These are phyloP conservation scores for Portunus trituberculatus DNA, from an alignment of 1,140 invertebrate species.

Conservation along the genomic window DNA sequence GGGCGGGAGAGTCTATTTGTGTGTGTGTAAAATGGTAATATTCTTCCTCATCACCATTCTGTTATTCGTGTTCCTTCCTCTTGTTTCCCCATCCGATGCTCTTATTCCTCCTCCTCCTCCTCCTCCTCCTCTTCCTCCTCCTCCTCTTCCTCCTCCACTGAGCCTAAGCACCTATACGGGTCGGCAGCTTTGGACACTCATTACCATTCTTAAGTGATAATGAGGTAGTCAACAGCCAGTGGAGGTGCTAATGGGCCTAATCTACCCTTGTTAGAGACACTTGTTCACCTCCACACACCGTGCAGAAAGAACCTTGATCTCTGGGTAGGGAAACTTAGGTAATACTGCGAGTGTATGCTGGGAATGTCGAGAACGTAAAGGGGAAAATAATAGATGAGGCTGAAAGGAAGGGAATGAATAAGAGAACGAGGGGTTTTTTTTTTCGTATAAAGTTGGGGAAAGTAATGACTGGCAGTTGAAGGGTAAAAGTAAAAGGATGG, in stretches of 20 bases:
- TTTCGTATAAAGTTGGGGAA: too few relatives aligned
- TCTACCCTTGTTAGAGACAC: not conserved
- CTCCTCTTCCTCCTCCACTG: not conserved
- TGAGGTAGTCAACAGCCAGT: not conserved
- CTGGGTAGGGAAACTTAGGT: not conserved
- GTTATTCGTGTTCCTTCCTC: not conserved
- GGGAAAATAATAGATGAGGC: not conserved
- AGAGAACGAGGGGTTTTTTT: not conserved
- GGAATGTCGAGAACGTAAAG: not conserved
- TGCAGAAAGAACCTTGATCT: not conserved
- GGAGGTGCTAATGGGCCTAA: not conserved
- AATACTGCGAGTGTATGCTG: too few relatives aligned
- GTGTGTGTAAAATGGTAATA: too few relatives aligned
- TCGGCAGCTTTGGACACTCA: not conserved
- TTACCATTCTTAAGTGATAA: slow-evolving; percentile 23
- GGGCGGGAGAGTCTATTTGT: too few relatives aligned
- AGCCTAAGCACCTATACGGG: not conserved
- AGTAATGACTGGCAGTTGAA: too few relatives aligned
- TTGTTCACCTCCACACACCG: not conserved
- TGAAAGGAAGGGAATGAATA: not conserved
- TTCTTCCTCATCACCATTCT: too few relatives aligned
- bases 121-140: not conserved
- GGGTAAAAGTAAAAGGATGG: too few relatives aligned
- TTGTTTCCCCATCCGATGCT: not conserved
- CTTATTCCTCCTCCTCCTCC: not conserved